These are phyloP conservation scores for Dendroctonus ponderosae DNA, from an alignment of 1,140 invertebrate species.

Conservation along the genomic window DNA sequence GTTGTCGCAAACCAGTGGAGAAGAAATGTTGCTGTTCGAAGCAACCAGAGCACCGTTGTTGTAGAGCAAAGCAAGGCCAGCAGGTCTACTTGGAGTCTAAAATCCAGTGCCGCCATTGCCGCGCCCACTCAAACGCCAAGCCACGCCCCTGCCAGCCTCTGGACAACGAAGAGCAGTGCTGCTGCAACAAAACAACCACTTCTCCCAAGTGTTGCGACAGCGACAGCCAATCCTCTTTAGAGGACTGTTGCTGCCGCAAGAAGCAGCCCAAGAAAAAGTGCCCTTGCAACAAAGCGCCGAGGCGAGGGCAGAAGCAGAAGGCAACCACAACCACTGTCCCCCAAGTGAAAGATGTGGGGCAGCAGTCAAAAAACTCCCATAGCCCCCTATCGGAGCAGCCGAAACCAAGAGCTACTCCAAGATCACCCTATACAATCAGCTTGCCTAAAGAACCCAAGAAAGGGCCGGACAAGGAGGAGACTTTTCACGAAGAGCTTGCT, in stretches of 20 bases:
- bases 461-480: constrained; percentile 14
- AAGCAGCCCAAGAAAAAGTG: neutral
- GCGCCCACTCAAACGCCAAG: neutral
- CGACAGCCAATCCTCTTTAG: neutral
- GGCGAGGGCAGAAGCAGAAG: too few relatives aligned
- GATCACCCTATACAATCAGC: constrained; percentile 6
- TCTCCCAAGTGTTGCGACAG: neutral
- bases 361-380: constrained; percentile 24
- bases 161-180: neutral
- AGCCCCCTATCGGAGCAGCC: constrained; percentile 5
- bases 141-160: neutral
- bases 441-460: constrained; percentile 7
- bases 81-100: constrained; percentile 2
- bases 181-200: neutral
- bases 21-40: constrained; percentile 7
- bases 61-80: neutral
- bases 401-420: constrained; percentile 1
- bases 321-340: neutral
- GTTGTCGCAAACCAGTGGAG: constrained; percentile 7
- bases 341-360: neutral
- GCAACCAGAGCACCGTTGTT: neutral
- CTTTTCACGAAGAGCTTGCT: too few relatives aligned
- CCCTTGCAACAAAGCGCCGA: constrained; percentile 2
- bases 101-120: constrained; percentile 4
- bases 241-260: neutral